Conservation (phyloP, 1,140 invertebrate genomes). For the Chionoecetes opilio region DNA sequence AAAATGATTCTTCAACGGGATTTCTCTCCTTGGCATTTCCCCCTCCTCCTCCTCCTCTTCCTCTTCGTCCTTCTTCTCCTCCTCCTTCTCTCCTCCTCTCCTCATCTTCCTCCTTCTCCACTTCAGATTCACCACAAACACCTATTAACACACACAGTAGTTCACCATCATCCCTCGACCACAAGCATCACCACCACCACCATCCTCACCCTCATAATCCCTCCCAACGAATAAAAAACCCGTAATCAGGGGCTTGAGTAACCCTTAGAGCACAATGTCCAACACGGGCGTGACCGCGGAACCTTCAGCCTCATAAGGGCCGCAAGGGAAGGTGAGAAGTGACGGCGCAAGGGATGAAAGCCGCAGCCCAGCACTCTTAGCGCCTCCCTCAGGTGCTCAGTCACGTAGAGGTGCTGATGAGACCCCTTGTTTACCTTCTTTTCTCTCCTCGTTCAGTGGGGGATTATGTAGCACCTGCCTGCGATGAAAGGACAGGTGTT, state of each 20-base stretch:
- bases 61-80: no score
- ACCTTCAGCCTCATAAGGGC: neutral
- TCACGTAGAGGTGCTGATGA: conserved; percentile 34
- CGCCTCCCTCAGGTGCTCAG: conserved; percentile 3
- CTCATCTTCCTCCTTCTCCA: no score
- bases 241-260: neutral
- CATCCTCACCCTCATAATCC: neutral
- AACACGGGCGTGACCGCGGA: conserved; percentile 6
- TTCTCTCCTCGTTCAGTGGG: neutral
- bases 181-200: neutral
- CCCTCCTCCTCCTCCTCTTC: no score
- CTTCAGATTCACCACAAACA: no score
- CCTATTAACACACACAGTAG: no score
- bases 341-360: conserved; percentile 14
- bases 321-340: neutral
- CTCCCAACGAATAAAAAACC: neutral
- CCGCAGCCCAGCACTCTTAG: neutral
- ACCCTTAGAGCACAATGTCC: neutral
- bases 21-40: no score
- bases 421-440: conserved; percentile 47
- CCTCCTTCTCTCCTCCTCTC: no score
- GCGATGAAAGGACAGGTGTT: neutral
- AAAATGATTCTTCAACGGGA: no score
- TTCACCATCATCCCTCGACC: neutral
- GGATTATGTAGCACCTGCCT: neutral